Base-by-base conservation (phyloP, 2,888 invertebrate species). In the Diarsia brunnea region DNA sequence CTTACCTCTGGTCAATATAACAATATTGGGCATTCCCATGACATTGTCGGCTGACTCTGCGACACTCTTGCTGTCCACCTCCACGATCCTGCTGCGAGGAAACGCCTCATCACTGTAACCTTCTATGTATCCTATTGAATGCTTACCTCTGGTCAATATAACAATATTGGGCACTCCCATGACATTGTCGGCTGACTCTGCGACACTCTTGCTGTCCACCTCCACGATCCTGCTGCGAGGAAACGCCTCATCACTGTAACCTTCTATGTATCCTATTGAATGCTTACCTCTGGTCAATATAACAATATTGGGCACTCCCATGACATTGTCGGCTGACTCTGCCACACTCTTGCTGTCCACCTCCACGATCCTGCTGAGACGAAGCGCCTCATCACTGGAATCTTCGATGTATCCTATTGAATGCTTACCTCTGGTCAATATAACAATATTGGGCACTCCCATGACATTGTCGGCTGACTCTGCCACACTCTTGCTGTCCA, bases 341-440 rank as follows among this genome's bases (percentile, higher is more conserved):
- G 78, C 82, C 71, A 87, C 83, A 12, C 82, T 79, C 69, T 89
- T 89, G 27, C 88, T 84, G 75, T 91, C 93, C 0, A 90, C 81
- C 43, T 93, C 94, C 0, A 93, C 91, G 5, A 95, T 93, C 0
- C 94, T 89, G 72, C 94, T 94, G 3, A 96, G 90, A 0, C 96
- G 96, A 0, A 88, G n/a, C 0, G 93, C 96, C 65, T 96, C 96
- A 60, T 96, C 96, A 45, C 96, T 96, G 0, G 96, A 96, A 0
- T 5, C 94, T 47, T 96, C 96, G 3, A 38, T 38, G 38, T 38
- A 38, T 38, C 38, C 38, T 14, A 47, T 14, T 19, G 7, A 19
- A 49, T 31, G 58, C 87, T 83, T 64, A 95, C 95, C 95, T 90
- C 93, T 93, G 69, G 94, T 92, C 10, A 94, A 81, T 38, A 95